Conservation (phyloP, 2,888 invertebrate species). For the Apodemia hepburni region DNA sequence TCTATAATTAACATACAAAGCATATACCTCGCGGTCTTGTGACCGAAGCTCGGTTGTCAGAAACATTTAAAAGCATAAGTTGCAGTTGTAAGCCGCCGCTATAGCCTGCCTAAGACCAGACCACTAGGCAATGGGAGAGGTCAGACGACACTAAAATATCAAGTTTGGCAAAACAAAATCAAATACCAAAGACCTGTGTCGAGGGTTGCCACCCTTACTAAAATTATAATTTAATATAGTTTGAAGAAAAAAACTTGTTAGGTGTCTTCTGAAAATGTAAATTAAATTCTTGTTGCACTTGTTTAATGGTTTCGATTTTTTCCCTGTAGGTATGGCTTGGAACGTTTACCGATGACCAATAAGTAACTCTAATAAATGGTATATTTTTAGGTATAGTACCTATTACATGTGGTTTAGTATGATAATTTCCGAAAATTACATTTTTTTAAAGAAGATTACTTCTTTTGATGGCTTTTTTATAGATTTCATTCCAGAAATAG, state of each 20-base stretch:
- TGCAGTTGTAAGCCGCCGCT: conserved; percentile 13
- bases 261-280: neutral
- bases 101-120: conserved; percentile 16
- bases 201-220: conserved; percentile 5
- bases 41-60: conserved; percentile 28
- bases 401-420: too few species aligned
- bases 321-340: too few species aligned
- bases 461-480: too few species aligned
- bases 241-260: neutral
- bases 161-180: neutral
- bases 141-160: neutral
- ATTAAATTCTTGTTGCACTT: neutral
- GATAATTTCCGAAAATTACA: too few species aligned
- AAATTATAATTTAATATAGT: neutral
- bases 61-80: conserved; percentile 13
- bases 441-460: too few species aligned
- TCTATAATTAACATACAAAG: conserved; percentile 42
- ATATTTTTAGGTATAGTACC: too few species aligned
- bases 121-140: conserved; percentile 6
- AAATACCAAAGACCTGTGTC: neutral
- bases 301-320: too few species aligned
- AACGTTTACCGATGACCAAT: too few species aligned
- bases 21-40: conserved; percentile 34
- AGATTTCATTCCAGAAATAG: too few species aligned
- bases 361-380: too few species aligned